phyloP scores from a whole-genome alignment of 2,888 invertebrate genomes.

The Fissipunctia ypsillon region DNA sequence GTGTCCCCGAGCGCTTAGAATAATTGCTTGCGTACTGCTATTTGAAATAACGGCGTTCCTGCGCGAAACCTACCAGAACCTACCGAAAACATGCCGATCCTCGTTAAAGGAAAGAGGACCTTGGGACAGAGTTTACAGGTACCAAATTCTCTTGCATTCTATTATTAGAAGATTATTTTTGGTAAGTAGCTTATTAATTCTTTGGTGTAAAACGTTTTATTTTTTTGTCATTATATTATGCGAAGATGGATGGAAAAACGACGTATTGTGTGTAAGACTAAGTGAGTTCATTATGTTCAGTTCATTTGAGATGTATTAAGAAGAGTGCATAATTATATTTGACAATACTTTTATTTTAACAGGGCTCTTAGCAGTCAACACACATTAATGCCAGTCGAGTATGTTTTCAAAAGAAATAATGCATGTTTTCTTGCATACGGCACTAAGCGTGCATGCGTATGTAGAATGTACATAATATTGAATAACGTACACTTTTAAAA shows the following conservation, averaged over 20 bases:
- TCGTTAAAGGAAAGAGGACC: slow-evolving; percentile 95
- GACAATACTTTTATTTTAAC: slow-evolving; percentile 89
- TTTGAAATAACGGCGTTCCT: slow-evolving; percentile 99
- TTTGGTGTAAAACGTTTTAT: slow-evolving; percentile 86
- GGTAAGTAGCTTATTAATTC: slow-evolving; percentile 85
- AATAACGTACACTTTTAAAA: slow-evolving; percentile 79
- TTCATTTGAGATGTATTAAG: slow-evolving; percentile 84
- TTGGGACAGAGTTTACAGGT: slow-evolving; percentile 95
- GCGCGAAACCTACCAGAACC: slow-evolving; percentile 97
- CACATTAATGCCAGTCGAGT: slow-evolving; percentile 91
- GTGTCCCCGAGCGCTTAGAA: slow-evolving; percentile 96
- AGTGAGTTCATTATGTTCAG: slow-evolving; percentile 89
- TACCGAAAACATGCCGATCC: slow-evolving; percentile 93
- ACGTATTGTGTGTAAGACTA: slow-evolving; percentile 90
- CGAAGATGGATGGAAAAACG: slow-evolving; percentile 90
- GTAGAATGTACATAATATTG: slow-evolving; percentile 83
- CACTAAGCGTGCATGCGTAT: slow-evolving; percentile 89
- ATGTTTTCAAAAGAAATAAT: slow-evolving; percentile 89
- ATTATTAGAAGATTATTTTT: slow-evolving; percentile 71
- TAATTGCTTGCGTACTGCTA: slow-evolving; percentile 98
- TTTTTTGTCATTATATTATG: slow-evolving; percentile 88
- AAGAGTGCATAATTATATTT: slow-evolving; percentile 86
- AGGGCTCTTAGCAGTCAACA: slow-evolving; percentile 91
- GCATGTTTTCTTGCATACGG: slow-evolving; percentile 88
- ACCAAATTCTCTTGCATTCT: slow-evolving; percentile 73